phyloP scores from a whole-genome alignment of 1,140 invertebrate genomes.

The Drosophila pruinosa region DNA sequence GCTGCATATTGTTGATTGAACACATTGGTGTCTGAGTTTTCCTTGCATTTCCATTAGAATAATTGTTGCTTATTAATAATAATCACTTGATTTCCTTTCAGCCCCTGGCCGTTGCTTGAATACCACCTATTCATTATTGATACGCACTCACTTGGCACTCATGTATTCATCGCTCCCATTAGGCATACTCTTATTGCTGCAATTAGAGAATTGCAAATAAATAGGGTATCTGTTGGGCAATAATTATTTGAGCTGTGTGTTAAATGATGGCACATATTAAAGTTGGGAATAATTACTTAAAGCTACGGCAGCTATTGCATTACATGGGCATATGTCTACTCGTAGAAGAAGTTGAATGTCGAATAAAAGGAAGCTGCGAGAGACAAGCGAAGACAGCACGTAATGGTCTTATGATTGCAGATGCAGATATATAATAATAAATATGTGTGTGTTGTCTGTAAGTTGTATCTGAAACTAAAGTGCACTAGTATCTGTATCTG shows the following conservation, averaged over 20 bases:
- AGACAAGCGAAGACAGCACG: conserved; percentile 27
- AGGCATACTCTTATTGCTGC: not conserved
- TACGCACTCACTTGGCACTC: not conserved
- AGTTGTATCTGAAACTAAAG: not conserved
- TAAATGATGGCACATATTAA: conserved; percentile 13
- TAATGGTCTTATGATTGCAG: conserved; percentile 57
- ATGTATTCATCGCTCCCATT: not conserved
- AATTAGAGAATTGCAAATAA: not conserved
- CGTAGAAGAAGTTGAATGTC: not conserved
- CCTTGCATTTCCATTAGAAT: not conserved
- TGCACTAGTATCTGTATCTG: conserved; percentile 14
- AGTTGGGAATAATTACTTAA: not conserved
- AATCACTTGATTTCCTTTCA: not conserved
- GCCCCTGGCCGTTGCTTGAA: too few species aligned
- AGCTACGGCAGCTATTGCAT: conserved; percentile 1
- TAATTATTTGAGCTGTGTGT: conserved; percentile 14
- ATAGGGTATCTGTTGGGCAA: conserved; percentile 1
- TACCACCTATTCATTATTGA: not conserved
- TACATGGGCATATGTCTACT: conserved; percentile 18
- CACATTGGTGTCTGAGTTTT: not conserved
- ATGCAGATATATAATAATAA: conserved; percentile 14
- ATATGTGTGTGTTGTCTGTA: not conserved
- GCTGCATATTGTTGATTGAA: too few species aligned
- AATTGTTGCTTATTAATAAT: not conserved
- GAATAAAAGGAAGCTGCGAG: conserved; percentile 7